Conservation (phyloP, 2,797 vertebrate genomes). For the Pangasius krempfi region DNA sequence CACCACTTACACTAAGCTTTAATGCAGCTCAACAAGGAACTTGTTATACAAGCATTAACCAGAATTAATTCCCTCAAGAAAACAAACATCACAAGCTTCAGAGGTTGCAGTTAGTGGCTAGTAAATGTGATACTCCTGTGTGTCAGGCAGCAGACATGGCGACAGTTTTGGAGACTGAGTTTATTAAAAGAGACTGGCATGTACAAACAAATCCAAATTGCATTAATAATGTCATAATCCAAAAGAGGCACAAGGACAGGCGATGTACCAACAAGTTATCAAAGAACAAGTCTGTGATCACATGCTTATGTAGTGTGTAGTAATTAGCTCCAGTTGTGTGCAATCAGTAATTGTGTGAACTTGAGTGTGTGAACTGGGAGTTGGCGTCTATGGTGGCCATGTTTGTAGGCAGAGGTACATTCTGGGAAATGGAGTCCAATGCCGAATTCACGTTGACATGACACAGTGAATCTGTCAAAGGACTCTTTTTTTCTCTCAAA, state of each 20-base stretch:
- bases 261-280: background rate
- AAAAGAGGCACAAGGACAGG: background rate
- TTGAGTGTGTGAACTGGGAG: background rate
- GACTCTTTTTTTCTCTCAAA: no score
- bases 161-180: background rate
- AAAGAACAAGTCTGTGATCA: background rate
- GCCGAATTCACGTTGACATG: no score
- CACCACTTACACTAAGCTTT: background rate
- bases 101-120: background rate
- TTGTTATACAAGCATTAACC: background rate
- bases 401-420: background rate
- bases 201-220: background rate
- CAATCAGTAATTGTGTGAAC: background rate
- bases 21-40: background rate
- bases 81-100: conserved; percentile 1
- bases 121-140: background rate
- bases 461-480: no score
- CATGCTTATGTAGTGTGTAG: background rate
- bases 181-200: background rate
- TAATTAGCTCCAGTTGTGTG: background rate
- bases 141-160: background rate
- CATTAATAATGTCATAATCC: background rate
- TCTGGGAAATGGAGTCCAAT: background rate
- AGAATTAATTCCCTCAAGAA: background rate
- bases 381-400: background rate